Evolutionary conservation across 2,888 invertebrate species (phyloP), one percentile per base, ranked within the genome.

Genomic region (Chloroclystis v-ata): DNA sequence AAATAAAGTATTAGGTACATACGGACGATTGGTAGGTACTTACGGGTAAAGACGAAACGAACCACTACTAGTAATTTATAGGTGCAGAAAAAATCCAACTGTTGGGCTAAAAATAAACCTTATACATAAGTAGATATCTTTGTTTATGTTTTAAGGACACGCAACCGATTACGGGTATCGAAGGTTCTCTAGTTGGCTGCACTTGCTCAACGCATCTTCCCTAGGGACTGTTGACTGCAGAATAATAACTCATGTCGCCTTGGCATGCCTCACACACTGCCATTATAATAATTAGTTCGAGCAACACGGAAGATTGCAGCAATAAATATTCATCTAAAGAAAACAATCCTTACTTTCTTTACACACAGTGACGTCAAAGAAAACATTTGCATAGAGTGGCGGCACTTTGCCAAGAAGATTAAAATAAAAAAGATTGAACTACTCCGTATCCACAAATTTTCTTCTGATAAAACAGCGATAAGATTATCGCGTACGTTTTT

Each of bases 401-500:
- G 38, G 54, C 63, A 13, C 16, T 49, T 58, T 60, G 66, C 61
- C 62, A 58, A 55, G 60, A 59, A 55, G 63, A 68, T 76, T 72
- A 69, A 28, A 73, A 71, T 67, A 73, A 66, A 16, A 35, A 35
- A 24, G 35, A 20, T 35, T 20, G 10, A 33, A 35, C n/a, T 20
- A 16, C 33, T 24, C 14, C 16, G 32, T 65, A 68, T 65, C 69
- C 68, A 73, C 69, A 72, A 66, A 68, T 72, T 73, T 66, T 66
- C 43, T 57, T 61, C 49, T 59, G 72, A 75, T 75, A 75, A 70
- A 57, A 56, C 35, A 47, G 52, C 49, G 68, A 67, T 69, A 70
- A 67, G 67, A 61, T 12, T 59, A 52, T 54, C 51, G 53, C 32
- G n/a, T 2, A 14, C 49, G 33, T 16, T n/a, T 24, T 28, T 30